phyloP scores from a whole-genome alignment of 2,888 invertebrate species.

The Cosmia trapezina region DNA sequence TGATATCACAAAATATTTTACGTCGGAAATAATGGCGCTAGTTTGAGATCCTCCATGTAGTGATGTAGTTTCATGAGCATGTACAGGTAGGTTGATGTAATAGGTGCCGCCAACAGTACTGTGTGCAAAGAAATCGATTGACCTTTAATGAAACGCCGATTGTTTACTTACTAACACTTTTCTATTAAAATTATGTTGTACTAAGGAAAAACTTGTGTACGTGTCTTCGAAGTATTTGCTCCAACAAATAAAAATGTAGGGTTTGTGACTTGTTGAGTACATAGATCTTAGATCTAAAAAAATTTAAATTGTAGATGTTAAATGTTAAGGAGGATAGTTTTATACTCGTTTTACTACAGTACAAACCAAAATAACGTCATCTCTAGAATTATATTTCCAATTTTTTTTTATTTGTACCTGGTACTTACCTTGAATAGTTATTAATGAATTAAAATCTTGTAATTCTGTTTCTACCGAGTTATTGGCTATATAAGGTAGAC shows the following conservation, averaged over 20 bases:
- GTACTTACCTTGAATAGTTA: neutral
- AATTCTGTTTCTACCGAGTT: neutral
- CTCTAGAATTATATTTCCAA: conserved; percentile 36
- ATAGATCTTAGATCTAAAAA: conserved; percentile 18
- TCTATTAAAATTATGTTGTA: conserved; percentile 27
- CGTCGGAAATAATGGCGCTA: conserved; percentile 61
- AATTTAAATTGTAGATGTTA: neutral
- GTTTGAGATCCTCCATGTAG: conserved; percentile 35
- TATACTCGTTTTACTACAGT: no score
- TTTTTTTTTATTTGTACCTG: neutral
- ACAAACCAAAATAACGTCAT: conserved; percentile 50
- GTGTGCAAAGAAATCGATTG: conserved; percentile 66
- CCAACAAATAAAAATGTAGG: conserved; percentile 36
- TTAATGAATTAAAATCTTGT: neutral
- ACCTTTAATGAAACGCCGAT: conserved; percentile 62
- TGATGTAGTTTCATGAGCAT: conserved; percentile 29
- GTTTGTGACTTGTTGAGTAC: conserved; percentile 25
- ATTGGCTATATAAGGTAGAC: no score
- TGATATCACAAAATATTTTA: conserved; percentile 8
- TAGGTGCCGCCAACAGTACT: conserved; percentile 36
- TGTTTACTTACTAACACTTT: conserved; percentile 61
- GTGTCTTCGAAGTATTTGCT: conserved; percentile 45
- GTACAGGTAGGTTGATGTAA: conserved; percentile 46
- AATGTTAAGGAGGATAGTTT: neutral
- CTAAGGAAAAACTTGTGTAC: conserved; percentile 47